A percentile compares a stretch with the other conserved stretches of the same genome.
Evolutionary conservation across 2,888 invertebrate genomes (phyloP).

Genomic region (Ectemnius lituratus): DNA sequence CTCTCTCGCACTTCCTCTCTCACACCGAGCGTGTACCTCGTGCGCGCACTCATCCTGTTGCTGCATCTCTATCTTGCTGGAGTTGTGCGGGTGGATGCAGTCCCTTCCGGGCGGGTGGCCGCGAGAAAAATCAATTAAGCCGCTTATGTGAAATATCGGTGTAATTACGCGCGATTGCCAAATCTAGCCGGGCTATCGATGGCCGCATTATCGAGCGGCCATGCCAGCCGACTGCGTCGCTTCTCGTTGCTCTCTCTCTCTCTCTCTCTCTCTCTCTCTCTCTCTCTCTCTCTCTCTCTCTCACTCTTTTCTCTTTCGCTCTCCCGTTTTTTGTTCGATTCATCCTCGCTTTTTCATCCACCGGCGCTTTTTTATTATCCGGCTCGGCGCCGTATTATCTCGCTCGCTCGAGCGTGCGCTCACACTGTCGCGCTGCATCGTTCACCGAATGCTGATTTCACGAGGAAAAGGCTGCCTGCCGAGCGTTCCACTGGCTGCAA

Average conservation of each 20-base stretch:
- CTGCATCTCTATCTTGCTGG: constrained; percentile 11
- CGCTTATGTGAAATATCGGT: constrained; percentile 74
- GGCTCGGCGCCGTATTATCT: constrained; percentile 39
- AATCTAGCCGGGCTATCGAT: constrained; percentile 73
- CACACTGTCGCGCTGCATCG: neutral
- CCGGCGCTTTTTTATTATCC: constrained; percentile 49
- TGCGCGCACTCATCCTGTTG: neutral
- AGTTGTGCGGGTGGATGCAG: constrained; percentile 11
- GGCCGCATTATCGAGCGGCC: constrained; percentile 67
- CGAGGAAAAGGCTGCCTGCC: no score
- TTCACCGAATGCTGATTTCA: neutral
- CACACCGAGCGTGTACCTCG: neutral
- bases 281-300: constrained; percentile 40
- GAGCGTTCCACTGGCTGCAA: no score
- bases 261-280: constrained; percentile 36
- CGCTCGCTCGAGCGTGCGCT: constrained; percentile 33
- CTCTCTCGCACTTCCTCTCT: neutral
- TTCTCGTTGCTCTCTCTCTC: constrained; percentile 55
- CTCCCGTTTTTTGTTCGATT: constrained; percentile 25
- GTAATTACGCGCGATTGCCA: constrained; percentile 74
- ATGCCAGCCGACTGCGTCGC: constrained; percentile 35
- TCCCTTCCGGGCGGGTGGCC: constrained; percentile 5
- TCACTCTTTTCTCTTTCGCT: constrained; percentile 46
- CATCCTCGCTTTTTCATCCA: constrained; percentile 48
- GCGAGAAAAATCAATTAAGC: constrained; percentile 75